These are phyloP conservation scores for Malurus leucopterus DNA, from an alignment of 2,797 vertebrate genomes.

Conservation along the genomic window DNA sequence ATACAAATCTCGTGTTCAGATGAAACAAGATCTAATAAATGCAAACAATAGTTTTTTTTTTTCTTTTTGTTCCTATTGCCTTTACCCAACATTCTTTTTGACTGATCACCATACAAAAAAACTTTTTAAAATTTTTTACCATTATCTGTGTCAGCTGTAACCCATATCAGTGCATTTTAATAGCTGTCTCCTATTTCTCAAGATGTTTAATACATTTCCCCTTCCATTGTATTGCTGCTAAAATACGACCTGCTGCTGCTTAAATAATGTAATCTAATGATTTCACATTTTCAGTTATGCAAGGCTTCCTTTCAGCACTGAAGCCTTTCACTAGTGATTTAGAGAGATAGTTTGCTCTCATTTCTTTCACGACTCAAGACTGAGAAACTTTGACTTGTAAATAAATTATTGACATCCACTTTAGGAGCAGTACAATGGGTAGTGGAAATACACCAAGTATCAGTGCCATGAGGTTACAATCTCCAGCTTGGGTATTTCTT, in stretches of 20 bases:
- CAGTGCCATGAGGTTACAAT: not conserved
- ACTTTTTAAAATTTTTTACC: not conserved
- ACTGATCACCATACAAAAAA: not conserved
- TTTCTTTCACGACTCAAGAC: not conserved
- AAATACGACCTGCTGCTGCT: slow-evolving; percentile 19
- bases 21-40: slow-evolving; percentile 33
- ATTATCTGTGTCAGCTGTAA: not conserved
- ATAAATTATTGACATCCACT: slow-evolving; percentile 35
- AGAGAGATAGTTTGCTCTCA: slow-evolving; percentile 10
- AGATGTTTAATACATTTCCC: slow-evolving; percentile 19
- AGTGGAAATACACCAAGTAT: not conserved
- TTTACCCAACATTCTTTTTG: not conserved
- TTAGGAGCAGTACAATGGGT: not conserved
- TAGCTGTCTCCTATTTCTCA: not conserved
- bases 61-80: not conserved
- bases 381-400: slow-evolving; percentile 4
- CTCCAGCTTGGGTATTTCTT: not conserved
- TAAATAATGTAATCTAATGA: slow-evolving; percentile 52
- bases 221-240: slow-evolving; percentile 5
- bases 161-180: slow-evolving; percentile 13
- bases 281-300: slow-evolving; percentile 13
- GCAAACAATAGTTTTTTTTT: not conserved
- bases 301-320: slow-evolving; percentile 15
- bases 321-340: slow-evolving; percentile 38
- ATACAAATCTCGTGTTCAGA: not conserved